Percentiles rank a stretch among this genome's conserved stretches.
phyloP scores from a whole-genome alignment of 2,113 vertebrate genomes.

The Catharus bicknelli region DNA sequence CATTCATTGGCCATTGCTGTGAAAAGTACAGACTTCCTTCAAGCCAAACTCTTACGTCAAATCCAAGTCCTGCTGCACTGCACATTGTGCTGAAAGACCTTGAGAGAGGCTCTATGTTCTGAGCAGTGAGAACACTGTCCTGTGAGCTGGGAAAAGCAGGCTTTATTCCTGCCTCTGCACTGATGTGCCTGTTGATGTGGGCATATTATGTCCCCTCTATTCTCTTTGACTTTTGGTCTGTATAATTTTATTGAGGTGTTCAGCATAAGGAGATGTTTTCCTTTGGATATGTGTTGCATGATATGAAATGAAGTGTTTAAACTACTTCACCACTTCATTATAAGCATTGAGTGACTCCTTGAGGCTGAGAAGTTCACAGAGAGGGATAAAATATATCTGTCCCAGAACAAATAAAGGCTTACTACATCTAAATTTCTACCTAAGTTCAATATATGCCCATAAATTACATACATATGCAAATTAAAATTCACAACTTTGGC shows the following conservation, averaged over 20 bases:
- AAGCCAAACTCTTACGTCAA: background rate
- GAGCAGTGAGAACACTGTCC: background rate
- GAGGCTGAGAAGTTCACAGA: background rate
- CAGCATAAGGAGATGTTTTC: background rate
- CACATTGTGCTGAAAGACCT: background rate
- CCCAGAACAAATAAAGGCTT: background rate
- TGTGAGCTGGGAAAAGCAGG: background rate
- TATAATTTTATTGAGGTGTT: background rate
- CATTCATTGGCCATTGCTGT: background rate
- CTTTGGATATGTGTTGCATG: background rate
- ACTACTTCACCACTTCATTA: background rate
- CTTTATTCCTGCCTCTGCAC: background rate
- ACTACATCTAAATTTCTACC: background rate
- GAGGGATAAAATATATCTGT: background rate
- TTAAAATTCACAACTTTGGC: background rate
- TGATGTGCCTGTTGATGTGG: background rate
- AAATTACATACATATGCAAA: background rate
- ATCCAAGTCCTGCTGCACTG: fast-evolving
- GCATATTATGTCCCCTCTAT: background rate
- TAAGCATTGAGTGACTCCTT: background rate
- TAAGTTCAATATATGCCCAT: background rate
- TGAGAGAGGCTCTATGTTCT: background rate
- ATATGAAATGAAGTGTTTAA: background rate
- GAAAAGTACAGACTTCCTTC: background rate
- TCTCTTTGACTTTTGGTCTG: background rate